Evolutionary conservation across 2,888 invertebrate genomes (phyloP).

Genomic region (Stictocephala bisonia): DNA sequence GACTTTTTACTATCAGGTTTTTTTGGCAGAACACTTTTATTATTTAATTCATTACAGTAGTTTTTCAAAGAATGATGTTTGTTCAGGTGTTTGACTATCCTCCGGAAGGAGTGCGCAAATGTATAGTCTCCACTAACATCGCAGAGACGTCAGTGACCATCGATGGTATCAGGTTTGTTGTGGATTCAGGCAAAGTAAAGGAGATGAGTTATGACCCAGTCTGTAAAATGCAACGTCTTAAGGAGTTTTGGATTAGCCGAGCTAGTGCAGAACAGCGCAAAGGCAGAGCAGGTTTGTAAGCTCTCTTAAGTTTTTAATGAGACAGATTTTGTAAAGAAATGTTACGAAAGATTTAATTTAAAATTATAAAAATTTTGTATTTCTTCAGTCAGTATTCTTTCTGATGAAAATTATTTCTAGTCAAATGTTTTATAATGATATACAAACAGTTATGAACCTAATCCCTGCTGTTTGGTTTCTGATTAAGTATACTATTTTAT

Average conservation of each 20-base stretch:
- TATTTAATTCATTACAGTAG: no score
- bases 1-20: constrained; percentile 1
- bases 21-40: no score
- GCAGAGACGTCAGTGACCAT: constrained; percentile 99
- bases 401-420: no score
- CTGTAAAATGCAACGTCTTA: constrained; percentile 89
- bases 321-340: no score
- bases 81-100: constrained; percentile 90
- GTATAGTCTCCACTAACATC: constrained; percentile 97
- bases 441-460: no score
- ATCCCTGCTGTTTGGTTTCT: no score
- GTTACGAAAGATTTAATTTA: no score
- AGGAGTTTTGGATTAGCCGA: constrained; percentile 97
- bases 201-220: constrained; percentile 96
- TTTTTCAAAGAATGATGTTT: no score
- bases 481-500: no score
- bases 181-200: constrained; percentile 96
- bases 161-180: constrained; percentile 96
- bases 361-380: no score
- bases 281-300: constrained; percentile 79
- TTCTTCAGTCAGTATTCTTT: no score
- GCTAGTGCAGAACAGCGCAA: constrained; percentile 97
- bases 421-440: no score
- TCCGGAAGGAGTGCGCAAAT: constrained; percentile 94
- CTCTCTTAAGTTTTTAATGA: not conserved